These are phyloP conservation scores for Scomber scombrus DNA, from an alignment of 2,113 vertebrate genomes.

Conservation along the genomic window DNA sequence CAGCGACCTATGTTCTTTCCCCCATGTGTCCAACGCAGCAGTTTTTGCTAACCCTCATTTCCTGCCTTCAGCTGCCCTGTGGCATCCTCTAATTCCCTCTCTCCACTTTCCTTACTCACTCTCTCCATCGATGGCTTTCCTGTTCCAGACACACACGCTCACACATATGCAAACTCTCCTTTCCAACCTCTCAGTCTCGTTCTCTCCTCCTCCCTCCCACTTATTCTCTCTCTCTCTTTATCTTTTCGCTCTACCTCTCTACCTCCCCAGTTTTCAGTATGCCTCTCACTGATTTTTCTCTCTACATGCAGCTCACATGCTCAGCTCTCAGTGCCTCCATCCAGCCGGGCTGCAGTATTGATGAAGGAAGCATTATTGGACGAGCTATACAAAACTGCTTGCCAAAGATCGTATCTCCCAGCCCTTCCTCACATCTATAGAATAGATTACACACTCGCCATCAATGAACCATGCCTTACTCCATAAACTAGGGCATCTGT, in stretches of 20 bases:
- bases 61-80: conserved; percentile 62
- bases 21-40: conserved; percentile 51
- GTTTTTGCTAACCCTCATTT: conserved; percentile 60
- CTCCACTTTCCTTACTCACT: conserved; percentile 52
- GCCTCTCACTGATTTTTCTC: conserved; percentile 12
- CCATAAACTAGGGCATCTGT: not conserved
- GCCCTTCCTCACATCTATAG: conserved; percentile 2
- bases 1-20: conserved; percentile 25
- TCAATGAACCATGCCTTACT: not conserved
- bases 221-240: conserved; percentile 29
- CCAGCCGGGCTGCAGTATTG: conserved; percentile 58
- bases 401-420: conserved; percentile 41
- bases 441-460: conserved; percentile 6
- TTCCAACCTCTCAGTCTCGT: conserved; percentile 3
- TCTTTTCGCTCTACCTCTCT: conserved; percentile 21
- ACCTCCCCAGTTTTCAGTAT: conserved; percentile 32
- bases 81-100: conserved; percentile 57
- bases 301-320: conserved; percentile 58
- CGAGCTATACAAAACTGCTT: conserved; percentile 50
- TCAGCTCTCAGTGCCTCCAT: conserved; percentile 28
- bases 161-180: conserved; percentile 34
- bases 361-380: conserved; percentile 44
- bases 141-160: conserved; percentile 31
- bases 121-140: conserved; percentile 43
- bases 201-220: not conserved